Evolutionary conservation across 2,888 invertebrate genomes (phyloP), one percentile per base, ranked within the genome.

Genomic region (Melipona beecheii): DNA sequence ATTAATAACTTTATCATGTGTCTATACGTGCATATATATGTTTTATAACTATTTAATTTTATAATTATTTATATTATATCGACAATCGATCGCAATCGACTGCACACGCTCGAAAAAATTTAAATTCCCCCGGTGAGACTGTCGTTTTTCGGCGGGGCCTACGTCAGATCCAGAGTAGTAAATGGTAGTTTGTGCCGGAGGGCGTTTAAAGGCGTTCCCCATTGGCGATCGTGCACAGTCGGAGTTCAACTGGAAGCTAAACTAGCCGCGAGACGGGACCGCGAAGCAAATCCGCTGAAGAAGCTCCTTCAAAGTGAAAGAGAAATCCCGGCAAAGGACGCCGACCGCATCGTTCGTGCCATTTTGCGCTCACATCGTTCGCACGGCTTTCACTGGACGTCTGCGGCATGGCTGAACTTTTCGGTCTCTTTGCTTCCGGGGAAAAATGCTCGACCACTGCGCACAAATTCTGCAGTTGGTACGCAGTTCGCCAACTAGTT

Each of bases 321-420:
- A 87, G 88, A 86, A 84, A 87, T 86, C 81, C 78, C 74, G 75
- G 81, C 82, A 80, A 86, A 86, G 84, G 76, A 69, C 68, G 65
- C 68, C 70, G 72, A 78, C 74, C 82, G 64, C 73, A 31, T 17
- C 52, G 73, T 77, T 78, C 76, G 75, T 84, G 75, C 75, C 78
- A 84, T 86, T 88, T 88, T 86, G 69, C 75, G 82, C 65, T 79
- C 65, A 56, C 66, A 79, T 75, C 70, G 75, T 15, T 73, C 65
- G 76, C 69, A 62, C 68, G 64, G 82, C 87, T 87, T 87, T 87
- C 87, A 83, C 85, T 52, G 68, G 5, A 19, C 75, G 75, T 78
- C 81, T 69, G 66, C 56, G 69, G 65, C 81, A 66, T 50, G 49
- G 27, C 78, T 64, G 62, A 11, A 77, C 80, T 70, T 72, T 71